Evolutionary conservation across 2,113 vertebrate species (phyloP).

Genomic region (Aegotheles bennettii): DNA sequence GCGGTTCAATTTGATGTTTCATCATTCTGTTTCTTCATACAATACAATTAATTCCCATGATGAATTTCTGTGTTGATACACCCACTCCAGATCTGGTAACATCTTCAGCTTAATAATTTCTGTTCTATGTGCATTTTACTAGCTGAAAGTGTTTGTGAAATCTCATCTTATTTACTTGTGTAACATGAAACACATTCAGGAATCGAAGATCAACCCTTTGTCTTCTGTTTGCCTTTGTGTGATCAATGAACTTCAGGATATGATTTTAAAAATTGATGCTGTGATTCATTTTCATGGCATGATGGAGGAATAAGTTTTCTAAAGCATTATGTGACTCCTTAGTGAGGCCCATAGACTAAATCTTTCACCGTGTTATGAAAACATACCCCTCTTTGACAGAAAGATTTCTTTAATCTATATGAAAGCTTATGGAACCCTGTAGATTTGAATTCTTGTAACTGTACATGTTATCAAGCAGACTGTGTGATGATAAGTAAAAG

Average conservation of each 20-base stretch:
- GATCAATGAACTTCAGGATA: not conserved
- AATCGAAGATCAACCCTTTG: not conserved
- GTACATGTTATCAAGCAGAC: not conserved
- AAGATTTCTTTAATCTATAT: constrained; percentile 9
- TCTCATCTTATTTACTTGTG: not conserved
- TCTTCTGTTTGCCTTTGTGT: not conserved
- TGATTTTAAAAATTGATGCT: not conserved
- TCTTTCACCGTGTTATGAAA: not conserved
- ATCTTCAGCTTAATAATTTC: not conserved
- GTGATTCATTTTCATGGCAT: not conserved
- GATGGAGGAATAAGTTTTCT: not conserved
- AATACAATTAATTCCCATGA: constrained; percentile 11
- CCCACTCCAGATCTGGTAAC: not conserved
- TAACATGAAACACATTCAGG: not conserved
- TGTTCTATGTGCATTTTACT: not conserved
- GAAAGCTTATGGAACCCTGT: not conserved
- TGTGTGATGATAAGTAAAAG: not conserved
- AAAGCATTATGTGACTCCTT: not conserved
- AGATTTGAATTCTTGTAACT: not conserved
- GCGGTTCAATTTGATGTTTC: not conserved
- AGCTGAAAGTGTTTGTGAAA: not conserved
- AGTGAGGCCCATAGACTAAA: not conserved
- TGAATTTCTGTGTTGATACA: constrained; percentile 6
- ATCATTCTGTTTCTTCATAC: not conserved
- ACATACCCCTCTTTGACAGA: not conserved